Conservation (phyloP, 30 jellyfish, hydroid and myxozoan species). For the Cassiopea xamachana region DNA sequence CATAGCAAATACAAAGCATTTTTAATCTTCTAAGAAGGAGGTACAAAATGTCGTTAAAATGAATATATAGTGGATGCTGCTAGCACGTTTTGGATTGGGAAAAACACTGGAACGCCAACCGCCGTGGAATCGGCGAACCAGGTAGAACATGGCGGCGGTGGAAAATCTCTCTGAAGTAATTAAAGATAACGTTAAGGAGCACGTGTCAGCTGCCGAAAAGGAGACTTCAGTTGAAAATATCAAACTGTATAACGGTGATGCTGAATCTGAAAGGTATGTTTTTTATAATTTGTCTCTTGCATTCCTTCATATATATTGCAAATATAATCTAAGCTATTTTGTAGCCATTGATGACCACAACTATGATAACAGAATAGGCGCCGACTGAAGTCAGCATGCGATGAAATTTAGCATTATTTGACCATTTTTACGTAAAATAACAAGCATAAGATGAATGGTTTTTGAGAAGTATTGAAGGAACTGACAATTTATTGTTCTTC, state of each 20-base stretch:
- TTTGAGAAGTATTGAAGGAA: neutral
- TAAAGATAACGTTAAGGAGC: slow-evolving; percentile 53
- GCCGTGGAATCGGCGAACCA: slow-evolving; percentile 22
- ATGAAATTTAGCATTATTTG: too few species aligned
- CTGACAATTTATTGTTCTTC: neutral
- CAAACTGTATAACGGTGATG: slow-evolving; percentile 1
- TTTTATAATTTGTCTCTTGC: neutral
- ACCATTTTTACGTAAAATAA: too few species aligned
- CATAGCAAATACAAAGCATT: slow-evolving; percentile 26
- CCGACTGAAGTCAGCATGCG: slow-evolving; percentile 20
- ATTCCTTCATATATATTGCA: slow-evolving; percentile 26
- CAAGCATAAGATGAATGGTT: too few species aligned
- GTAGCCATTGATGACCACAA: slow-evolving; percentile 60
- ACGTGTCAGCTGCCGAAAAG: slow-evolving; percentile 53
- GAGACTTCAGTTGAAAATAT: neutral
- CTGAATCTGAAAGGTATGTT: slow-evolving; percentile 53
- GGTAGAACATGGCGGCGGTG: slow-evolving; percentile 68
- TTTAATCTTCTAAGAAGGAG: neutral
- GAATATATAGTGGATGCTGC: neutral
- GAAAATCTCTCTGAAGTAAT: slow-evolving; percentile 59
- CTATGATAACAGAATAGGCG: slow-evolving; percentile 43
- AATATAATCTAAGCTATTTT: slow-evolving; percentile 27
- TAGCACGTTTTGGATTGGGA: neutral
- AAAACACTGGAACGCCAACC: neutral
- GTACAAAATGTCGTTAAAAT: neutral